Conservation (phyloP, 2,113 vertebrate species). For the Microcebus lehilahytsara region DNA sequence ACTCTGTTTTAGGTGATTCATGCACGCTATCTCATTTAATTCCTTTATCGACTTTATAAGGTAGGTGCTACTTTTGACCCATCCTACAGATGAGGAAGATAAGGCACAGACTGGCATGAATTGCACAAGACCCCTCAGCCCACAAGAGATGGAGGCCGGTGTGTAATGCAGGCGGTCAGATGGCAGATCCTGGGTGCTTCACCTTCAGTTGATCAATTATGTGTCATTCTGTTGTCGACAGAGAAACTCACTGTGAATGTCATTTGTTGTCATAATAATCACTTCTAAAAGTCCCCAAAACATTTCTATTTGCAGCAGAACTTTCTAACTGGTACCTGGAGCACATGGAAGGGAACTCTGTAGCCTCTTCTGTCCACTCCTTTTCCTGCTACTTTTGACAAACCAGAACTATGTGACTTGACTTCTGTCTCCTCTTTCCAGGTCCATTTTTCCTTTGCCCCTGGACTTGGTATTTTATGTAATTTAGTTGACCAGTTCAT, state of each 20-base stretch:
- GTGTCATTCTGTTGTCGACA: not conserved
- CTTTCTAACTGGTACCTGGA: not conserved
- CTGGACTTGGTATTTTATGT: not conserved
- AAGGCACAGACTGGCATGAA: not conserved
- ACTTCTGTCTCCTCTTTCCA: not conserved
- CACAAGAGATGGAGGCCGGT: rapidly evolving
- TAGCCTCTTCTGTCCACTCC: rapidly evolving
- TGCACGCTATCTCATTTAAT: not conserved
- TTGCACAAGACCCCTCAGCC: not conserved
- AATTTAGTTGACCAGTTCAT: not conserved
- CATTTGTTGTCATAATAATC: not conserved
- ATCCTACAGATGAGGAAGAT: not conserved
- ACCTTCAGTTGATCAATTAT: not conserved
- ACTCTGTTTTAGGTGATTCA: not conserved
- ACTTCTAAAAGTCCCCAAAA: not conserved
- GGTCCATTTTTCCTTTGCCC: not conserved
- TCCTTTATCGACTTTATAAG: not conserved
- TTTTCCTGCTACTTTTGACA: not conserved
- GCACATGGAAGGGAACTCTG: not conserved
- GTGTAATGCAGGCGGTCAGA: rapidly evolving
- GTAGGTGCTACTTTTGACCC: not conserved
- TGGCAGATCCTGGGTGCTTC: rapidly evolving
- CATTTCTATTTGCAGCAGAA: not conserved
- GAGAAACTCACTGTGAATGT: not conserved
- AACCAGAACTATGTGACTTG: not conserved